Conservation (phyloP, 2,113 vertebrate genomes). For the Pollimyrus isidori region DNA sequence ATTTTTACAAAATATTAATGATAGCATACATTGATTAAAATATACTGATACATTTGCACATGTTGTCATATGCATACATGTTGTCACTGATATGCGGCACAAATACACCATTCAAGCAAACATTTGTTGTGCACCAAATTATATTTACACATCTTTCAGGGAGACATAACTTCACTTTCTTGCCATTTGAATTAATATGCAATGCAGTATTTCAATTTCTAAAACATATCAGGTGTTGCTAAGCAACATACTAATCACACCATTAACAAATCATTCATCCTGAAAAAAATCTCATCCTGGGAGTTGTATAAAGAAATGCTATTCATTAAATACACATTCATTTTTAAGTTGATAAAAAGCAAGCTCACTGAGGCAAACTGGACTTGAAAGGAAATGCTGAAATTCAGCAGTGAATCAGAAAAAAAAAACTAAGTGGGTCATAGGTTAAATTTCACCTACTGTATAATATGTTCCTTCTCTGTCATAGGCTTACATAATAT, state of each 20-base stretch:
- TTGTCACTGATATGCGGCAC: not conserved
- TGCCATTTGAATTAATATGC: slow-evolving; percentile 30
- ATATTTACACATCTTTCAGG: slow-evolving; percentile 33
- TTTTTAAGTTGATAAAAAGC: not conserved
- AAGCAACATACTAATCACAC: slow-evolving; percentile 29
- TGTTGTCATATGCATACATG: not conserved
- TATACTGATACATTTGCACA: not conserved
- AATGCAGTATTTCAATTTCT: slow-evolving; percentile 29
- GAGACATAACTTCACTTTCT: slow-evolving; percentile 30
- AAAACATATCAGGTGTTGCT: slow-evolving; percentile 28
- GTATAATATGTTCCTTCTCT: not conserved
- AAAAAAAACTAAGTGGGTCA: not conserved
- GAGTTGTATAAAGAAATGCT: not conserved
- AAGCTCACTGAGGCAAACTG: not conserved
- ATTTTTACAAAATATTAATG: not conserved
- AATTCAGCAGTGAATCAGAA: not conserved
- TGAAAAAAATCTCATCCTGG: not conserved
- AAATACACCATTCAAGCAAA: not conserved
- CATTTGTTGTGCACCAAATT: not conserved
- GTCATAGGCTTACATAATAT: not conserved
- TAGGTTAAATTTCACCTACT: not conserved
- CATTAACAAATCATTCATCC: not conserved
- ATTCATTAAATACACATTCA: not conserved
- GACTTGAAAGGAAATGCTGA: not conserved
- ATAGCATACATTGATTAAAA: not conserved